Percentiles rank a stretch among this genome's conserved stretches.
These are phyloP conservation scores for Mormyrus proboscirostris DNA, from an alignment of 2,797 vertebrate species.

Conservation along the genomic window DNA sequence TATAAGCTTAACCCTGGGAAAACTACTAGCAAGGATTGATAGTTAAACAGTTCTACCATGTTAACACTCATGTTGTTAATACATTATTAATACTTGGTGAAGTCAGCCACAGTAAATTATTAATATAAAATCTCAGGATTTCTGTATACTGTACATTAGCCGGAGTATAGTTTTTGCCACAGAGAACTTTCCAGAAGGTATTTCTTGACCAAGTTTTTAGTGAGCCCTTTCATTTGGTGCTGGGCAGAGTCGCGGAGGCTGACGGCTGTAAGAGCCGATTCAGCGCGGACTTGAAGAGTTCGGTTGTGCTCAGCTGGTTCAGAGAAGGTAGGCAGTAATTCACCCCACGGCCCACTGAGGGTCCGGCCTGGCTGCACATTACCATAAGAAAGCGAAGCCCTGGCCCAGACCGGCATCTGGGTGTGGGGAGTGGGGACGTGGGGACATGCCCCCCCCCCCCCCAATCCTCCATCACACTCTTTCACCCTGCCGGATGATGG, in stretches of 20 bases:
- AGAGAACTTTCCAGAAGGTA: not conserved
- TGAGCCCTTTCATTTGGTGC: not conserved
- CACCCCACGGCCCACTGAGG: not conserved
- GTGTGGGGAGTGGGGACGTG: not conserved
- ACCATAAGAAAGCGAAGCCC: conserved; percentile 2
- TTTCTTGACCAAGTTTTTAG: not conserved
- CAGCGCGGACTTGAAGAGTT: not conserved
- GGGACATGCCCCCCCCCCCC: not conserved
- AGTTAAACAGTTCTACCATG: not conserved
- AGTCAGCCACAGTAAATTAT: not conserved
- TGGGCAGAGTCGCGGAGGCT: not conserved
- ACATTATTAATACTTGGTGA: not conserved
- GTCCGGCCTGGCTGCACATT: not conserved
- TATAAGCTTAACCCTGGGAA: not conserved
- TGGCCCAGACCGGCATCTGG: not conserved
- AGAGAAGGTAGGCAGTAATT: not conserved
- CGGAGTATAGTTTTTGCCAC: not conserved
- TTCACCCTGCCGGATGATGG: not conserved
- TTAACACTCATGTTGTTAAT: not conserved
- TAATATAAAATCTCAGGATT: not conserved
- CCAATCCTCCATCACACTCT: not conserved
- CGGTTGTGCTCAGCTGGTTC: not conserved
- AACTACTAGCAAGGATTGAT: not conserved
- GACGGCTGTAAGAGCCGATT: not conserved
- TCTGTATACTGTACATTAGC: not conserved